Base-by-base conservation (phyloP, 2,888 invertebrate genomes). In the Litoditis marina region DNA sequence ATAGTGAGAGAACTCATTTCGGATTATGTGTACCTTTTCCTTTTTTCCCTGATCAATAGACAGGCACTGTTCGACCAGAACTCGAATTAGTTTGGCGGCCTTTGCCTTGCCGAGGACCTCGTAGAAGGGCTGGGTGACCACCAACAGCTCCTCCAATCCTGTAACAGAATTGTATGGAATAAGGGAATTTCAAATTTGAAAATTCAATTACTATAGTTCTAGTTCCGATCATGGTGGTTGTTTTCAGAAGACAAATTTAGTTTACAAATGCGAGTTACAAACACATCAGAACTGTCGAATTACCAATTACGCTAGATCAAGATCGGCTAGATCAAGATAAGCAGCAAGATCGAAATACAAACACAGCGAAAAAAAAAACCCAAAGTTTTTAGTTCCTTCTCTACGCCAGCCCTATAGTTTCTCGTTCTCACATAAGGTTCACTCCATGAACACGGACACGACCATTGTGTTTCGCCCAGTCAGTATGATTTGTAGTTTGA, bases 61-160 rank as follows among this genome's bases (percentile, higher is more conserved):
- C 76, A 98, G 86, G 85, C 96, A 96, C 86, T 94, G 90, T 84
- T 99, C 98, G 11, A 98, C 95, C 76, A 99, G 87, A 19, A 92
- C 91, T 71, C 96, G 89, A 7, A 99, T 95, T 80, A 99, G 86
- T 85, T 98, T 98, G 1, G 96, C 96, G 55, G 98, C 96, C 86
- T 98, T 98, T 31, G 98, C 96, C 87, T 98, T 98, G 84, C 95
- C 95, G 82, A 98, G 92, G 78, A 90, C 87, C 80, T 90, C 90
- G 66, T 98, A 88, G 84, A 96, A 96, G 16, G 95, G 94, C 78
- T 96, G 88, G 58, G 93, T 93, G 66, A 90, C 90, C 86, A 92
- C 92, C 82, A 98, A 95, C 74, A 98, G 88, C 79, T 92, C 82
- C 19, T 85, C 85, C 34, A 87, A 77, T 59, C 85, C 86, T 86